phyloP scores from a whole-genome alignment of 92 coral and sea anemone species.

The Paragorgia papillata region DNA sequence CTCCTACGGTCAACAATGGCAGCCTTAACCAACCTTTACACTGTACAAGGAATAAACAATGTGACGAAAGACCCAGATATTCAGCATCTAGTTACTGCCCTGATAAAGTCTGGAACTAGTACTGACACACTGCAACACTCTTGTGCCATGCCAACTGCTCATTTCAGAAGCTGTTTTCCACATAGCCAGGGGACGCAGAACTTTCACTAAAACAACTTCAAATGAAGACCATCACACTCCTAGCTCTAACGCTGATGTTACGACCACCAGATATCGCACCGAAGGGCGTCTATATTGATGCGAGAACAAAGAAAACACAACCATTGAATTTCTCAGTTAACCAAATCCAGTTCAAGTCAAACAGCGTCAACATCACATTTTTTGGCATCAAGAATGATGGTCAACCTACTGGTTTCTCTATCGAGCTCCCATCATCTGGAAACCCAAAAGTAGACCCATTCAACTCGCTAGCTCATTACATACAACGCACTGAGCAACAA shows the following conservation, averaged over 20 bases:
- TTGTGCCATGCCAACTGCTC: neutral
- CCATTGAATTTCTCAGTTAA: conserved; percentile 6
- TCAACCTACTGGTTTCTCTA: neutral
- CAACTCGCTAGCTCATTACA: neutral
- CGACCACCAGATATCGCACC: conserved; percentile 25
- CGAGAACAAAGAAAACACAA: neutral
- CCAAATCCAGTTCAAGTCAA: neutral
- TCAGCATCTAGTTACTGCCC: neutral
- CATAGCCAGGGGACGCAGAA: neutral
- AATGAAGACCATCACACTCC: conserved; percentile 14
- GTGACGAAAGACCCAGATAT: no score
- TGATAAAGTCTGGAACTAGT: conserved; percentile 10
- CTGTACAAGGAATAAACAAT: no score
- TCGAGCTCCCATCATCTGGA: conserved; percentile 2
- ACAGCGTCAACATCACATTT: conserved; percentile 26
- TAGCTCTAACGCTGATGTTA: conserved; percentile 20
- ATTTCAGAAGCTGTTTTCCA: conserved; percentile 1
- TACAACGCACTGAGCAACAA: conserved; percentile 7
- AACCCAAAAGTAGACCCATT: conserved; percentile 15
- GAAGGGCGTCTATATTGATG: neutral
- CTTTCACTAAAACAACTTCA: conserved; percentile 5
- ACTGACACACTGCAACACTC: conserved; percentile 8
- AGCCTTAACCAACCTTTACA: no score
- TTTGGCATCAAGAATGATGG: conserved; percentile 37
- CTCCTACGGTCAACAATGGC: no score